Evolutionary conservation across 2,888 invertebrate species (phyloP).

Genomic region (Andrena praecox): DNA sequence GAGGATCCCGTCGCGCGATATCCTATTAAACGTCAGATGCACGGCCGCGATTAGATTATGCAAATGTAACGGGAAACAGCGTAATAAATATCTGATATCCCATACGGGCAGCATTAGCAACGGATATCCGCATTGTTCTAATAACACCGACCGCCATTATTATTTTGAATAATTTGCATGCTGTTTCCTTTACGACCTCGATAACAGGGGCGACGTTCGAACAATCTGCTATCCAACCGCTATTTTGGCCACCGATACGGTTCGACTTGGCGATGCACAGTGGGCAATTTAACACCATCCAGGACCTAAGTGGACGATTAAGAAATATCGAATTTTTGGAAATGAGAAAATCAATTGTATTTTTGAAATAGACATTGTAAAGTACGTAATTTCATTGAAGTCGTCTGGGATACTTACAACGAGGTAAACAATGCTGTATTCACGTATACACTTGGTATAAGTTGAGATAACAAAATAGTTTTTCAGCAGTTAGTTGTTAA

Average conservation of each 20-base stretch:
- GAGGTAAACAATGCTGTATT: too few species aligned
- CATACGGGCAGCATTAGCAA: conserved; percentile 5
- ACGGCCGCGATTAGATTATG: conserved; percentile 37
- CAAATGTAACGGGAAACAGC: conserved; percentile 22
- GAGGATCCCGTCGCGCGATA: not conserved
- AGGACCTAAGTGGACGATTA: too few species aligned
- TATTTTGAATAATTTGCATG: conserved; percentile 29
- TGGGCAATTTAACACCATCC: too few species aligned
- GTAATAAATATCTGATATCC: conserved; percentile 25
- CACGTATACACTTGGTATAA: too few species aligned
- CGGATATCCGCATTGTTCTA: conserved; percentile 26
- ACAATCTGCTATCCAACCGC: conserved; percentile 12
- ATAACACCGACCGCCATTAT: conserved; percentile 21
- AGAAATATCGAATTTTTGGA: too few species aligned
- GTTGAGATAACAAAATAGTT: too few species aligned
- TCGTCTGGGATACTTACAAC: too few species aligned
- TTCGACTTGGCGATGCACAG: not conserved
- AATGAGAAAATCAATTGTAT: too few species aligned
- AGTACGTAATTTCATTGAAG: too few species aligned
- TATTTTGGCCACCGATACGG: not conserved
- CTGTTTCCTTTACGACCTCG: not conserved
- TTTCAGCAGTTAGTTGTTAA: too few species aligned
- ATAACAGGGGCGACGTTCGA: not conserved
- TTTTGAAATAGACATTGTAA: too few species aligned
- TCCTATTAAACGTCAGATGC: conserved; percentile 26